Base-by-base conservation (phyloP, 2,888 invertebrate species). In the Thecocarcelia acutangulata region DNA sequence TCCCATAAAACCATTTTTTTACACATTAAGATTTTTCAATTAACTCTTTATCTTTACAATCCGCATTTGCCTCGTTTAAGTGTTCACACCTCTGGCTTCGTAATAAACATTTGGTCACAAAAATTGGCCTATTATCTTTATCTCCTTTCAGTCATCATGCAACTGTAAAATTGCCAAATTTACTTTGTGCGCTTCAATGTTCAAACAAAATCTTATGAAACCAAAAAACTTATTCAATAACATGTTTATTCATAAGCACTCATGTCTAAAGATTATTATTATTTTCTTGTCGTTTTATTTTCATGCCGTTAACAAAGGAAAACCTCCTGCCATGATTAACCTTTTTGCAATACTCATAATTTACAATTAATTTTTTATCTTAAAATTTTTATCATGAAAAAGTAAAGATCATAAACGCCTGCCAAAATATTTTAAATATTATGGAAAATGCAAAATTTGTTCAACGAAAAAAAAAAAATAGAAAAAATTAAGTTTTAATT, bases 321-420 rank as follows among this genome's bases (percentile, higher is more conserved):
- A 52, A 70, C 78, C 78, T 72, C 76, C 81, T 73, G 63, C 72
- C 61, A 77, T 61, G 78, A 64, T 75, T 82, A 82, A 82, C 82
- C 82, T 74, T 70, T 64, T 66, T 54, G 42, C 72, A 59, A 54
- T 75, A 75, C 74, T 78, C 74, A 82, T 82, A 82, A 78, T 66
- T 82, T 70, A 78, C 70, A 78, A 78, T 78, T 78, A 78, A 66
- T 66, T 78, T 81, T 78, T 77, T 69, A 54, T 74, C 64, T 46
- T 13, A 37, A 4, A 42, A 46, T 52, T 54, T 68, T 77, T 63
- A 69, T 77, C 76, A 33, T 64, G 64, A 77, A 74, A 80, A 69
- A 17, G 15, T 15, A 77, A 81, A 77, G 73, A 28, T 12, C 48
- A 44, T 68, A 68, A 81, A 69, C 73, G 77, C 81, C 68, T 82